Evolutionary conservation across 2,888 invertebrate species (phyloP), one percentile per base, ranked within the genome.

Genomic region (Stenodema calcarata): DNA sequence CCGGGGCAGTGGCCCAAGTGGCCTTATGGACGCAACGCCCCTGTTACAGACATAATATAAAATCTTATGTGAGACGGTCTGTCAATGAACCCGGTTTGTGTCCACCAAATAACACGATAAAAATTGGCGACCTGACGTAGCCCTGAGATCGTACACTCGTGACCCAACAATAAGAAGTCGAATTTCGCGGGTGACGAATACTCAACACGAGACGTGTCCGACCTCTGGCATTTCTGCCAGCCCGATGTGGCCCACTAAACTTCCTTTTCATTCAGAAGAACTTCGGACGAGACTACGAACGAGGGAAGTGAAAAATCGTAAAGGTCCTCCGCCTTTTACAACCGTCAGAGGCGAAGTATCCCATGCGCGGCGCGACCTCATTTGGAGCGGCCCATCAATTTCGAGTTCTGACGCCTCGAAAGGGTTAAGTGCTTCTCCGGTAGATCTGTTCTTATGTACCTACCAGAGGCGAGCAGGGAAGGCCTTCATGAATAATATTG

Each of bases 401-500:
- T 62, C 62, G 62, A 62, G 62, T 62, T 62, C 62, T 62, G 62
- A 62, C 62, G 62, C 62, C 62, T 62, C 62, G 18, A 62, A 23
- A 18, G 62, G 62, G 62, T 62, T 62, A 62, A 62, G 62, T 23
- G 62, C 62, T 62, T 62, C 62, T 62, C 18, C 62, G 62, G 62
- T 62, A 62, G 62, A 62, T 62, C 62, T 62, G 62, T 62, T 62
- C 62, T 62, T 62, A 62, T 62, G 62, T 62, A 62, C 62, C 47
- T 47, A 47, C 47, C 47, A 47, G 47, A 47, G 47, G 14, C 47
- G 47, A 47, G 18, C 62, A 18, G 18, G 62, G 27, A 18, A n/a
- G 27, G 62, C 62, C 62, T 62, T 62, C 62, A 62, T 62, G 62
- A 62, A 62, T 62, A 62, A 62, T 62, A 62, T 62, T 62, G 62